These are phyloP conservation scores for Brachionus calyciflorus DNA, from an alignment of 1,140 invertebrate genomes.

Conservation along the genomic window DNA sequence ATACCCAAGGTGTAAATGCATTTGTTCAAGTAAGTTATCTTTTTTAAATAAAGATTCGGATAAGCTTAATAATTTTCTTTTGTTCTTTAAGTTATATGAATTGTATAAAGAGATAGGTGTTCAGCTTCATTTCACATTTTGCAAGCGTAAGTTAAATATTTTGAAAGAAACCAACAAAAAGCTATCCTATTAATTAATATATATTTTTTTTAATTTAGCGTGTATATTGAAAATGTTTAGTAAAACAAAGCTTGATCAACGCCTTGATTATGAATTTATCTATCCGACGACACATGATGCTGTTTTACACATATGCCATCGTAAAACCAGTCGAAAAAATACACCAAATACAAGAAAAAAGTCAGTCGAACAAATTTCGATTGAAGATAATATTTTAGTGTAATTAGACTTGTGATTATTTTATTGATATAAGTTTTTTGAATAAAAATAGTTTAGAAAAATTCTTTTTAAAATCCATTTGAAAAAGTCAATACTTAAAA, in stretches of 20 bases:
- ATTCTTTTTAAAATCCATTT: no score
- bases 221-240: not conserved
- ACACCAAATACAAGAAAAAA: not conserved
- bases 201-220: not conserved
- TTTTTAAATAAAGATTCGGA: not conserved
- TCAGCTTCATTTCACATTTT: constrained; percentile 37
- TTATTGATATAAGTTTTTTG: no score
- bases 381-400: no score
- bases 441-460: no score
- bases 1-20: constrained; percentile 52
- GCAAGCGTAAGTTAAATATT: not conserved
- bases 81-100: constrained; percentile 49
- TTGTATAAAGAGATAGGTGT: constrained; percentile 51
- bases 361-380: no score
- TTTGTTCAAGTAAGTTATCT: constrained; percentile 50
- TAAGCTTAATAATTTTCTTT: constrained; percentile 30
- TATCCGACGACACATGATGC: constrained; percentile 9
- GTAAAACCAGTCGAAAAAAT: not conserved
- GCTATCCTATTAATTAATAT: not conserved
- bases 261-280: not conserved
- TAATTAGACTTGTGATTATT: no score
- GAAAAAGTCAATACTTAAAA: no score
- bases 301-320: not conserved
- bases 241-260: not conserved
- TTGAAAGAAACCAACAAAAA: not conserved